These are phyloP conservation scores for Menura novaehollandiae DNA, from an alignment of 2,113 vertebrate species.

Conservation along the genomic window DNA sequence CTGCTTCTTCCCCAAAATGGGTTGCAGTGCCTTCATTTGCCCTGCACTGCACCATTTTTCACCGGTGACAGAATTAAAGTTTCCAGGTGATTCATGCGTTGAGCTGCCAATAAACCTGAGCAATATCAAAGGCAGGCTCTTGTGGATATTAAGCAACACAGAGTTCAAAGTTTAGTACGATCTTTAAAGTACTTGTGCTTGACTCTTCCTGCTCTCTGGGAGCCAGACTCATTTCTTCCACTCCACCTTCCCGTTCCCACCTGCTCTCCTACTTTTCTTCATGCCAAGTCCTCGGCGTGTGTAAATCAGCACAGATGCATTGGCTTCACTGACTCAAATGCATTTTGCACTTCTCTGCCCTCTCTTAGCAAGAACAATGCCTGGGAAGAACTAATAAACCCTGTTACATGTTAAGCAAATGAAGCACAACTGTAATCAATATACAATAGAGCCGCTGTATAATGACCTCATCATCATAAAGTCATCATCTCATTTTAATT, in stretches of 20 bases:
- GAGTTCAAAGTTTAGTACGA: not conserved
- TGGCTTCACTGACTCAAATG: not conserved
- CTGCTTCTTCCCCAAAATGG: rapidly evolving
- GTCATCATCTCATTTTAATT: slow-evolving; percentile 38
- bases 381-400: slow-evolving; percentile 31
- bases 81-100: rapidly evolving
- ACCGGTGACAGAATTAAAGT: not conserved
- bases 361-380: slow-evolving; percentile 28
- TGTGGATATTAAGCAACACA: not conserved
- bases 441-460: slow-evolving; percentile 18
- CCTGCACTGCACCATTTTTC: not conserved
- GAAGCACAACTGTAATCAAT: slow-evolving; percentile 39
- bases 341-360: not conserved
- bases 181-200: not conserved
- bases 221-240: not conserved
- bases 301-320: not conserved
- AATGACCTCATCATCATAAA: slow-evolving; percentile 56
- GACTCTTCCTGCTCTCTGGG: not conserved
- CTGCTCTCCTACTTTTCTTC: not conserved
- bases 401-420: slow-evolving; percentile 27
- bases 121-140: not conserved
- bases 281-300: rapidly evolving
- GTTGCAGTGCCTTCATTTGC: not conserved
- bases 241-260: not conserved
- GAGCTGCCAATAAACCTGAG: not conserved